A percentile compares a stretch with the other conserved stretches of the same genome.
Conservation (phyloP, 1,140 invertebrate species). For the Periplaneta americana region DNA sequence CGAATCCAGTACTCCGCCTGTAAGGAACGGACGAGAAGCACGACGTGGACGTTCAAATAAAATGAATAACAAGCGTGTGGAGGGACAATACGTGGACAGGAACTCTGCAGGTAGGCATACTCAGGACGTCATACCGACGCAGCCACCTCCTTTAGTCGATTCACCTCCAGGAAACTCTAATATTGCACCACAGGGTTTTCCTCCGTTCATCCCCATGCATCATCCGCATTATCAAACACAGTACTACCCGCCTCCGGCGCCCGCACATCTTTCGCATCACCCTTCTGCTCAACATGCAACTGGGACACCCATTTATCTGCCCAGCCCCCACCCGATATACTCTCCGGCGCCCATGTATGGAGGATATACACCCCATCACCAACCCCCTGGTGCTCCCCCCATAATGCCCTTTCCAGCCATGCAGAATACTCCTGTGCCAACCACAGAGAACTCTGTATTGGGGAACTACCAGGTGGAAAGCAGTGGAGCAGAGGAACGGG, state of each 20-base stretch:
- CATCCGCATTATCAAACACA: background rate
- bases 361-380: background rate
- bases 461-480: background rate
- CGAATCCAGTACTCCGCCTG: background rate
- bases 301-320: slow-evolving; percentile 16
- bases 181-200: background rate
- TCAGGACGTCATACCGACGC: background rate
- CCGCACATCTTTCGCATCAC: slow-evolving; percentile 7
- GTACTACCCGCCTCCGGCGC: background rate
- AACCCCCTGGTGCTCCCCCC: background rate
- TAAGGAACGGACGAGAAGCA: background rate
- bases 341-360: background rate
- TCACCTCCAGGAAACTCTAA: background rate
- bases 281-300: slow-evolving; percentile 23
- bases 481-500: background rate
- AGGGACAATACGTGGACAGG: background rate
- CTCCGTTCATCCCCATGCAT: background rate
- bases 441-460: background rate
- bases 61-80: background rate
- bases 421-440: background rate
- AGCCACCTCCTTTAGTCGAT: background rate
- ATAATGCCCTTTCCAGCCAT: background rate
- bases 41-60: background rate
- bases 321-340: background rate
- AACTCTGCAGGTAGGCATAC: background rate